Conservation (phyloP, 1,140 invertebrate species). For the Neelides sp. region DNA sequence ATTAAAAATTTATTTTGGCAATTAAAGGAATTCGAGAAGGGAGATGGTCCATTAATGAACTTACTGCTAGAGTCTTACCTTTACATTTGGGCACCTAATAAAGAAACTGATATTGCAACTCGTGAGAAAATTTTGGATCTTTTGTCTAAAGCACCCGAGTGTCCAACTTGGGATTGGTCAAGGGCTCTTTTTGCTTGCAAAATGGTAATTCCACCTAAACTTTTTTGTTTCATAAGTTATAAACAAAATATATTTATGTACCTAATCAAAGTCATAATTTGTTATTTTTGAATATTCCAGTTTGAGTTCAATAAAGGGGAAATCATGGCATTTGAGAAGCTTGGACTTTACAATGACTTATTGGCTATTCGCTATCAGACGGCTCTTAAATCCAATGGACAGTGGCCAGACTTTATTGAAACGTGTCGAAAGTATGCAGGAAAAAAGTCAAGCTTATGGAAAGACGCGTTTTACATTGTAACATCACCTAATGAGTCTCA, state of each 20-base stretch:
- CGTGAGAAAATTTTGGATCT: slow-evolving; percentile 26
- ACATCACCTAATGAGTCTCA: slow-evolving; percentile 12
- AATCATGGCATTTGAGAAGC: slow-evolving; percentile 30
- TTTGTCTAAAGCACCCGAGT: slow-evolving; percentile 27
- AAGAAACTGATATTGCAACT: slow-evolving; percentile 16
- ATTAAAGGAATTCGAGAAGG: slow-evolving; percentile 21
- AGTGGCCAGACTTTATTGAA: slow-evolving; percentile 27
- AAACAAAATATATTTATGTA: no score
- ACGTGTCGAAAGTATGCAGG: slow-evolving; percentile 28
- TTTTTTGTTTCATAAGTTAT: neutral
- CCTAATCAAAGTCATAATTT: neutral
- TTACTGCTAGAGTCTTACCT: slow-evolving; percentile 27
- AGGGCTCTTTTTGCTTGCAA: slow-evolving; percentile 29
- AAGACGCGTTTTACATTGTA: slow-evolving; percentile 28
- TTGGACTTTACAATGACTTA: slow-evolving; percentile 26
- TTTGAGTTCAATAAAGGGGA: slow-evolving; percentile 25
- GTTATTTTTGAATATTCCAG: slow-evolving; percentile 10
- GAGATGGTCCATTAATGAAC: slow-evolving; percentile 30
- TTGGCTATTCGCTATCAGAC: slow-evolving; percentile 21
- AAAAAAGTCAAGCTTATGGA: slow-evolving; percentile 27
- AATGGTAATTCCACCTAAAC: slow-evolving; percentile 18
- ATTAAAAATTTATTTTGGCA: neutral
- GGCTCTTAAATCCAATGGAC: slow-evolving; percentile 11
- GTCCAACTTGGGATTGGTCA: slow-evolving; percentile 30
- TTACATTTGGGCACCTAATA: slow-evolving; percentile 19